phyloP scores from a whole-genome alignment of 2,797 vertebrate species.

The Peromyscus melanophrys region DNA sequence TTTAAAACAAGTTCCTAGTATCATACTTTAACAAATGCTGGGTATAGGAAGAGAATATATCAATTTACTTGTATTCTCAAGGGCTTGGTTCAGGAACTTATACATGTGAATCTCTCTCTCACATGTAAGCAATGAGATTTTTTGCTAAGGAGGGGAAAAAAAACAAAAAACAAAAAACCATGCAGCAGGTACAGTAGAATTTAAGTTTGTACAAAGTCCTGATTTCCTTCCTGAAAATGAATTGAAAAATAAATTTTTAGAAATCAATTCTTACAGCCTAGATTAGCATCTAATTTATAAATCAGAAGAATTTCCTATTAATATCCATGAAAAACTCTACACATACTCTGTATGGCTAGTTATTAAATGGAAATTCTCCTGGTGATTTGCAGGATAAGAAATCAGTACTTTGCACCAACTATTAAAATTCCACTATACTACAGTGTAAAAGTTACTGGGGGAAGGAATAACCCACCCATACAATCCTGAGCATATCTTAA shows the following conservation, averaged over 20 bases:
- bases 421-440: slow-evolving; percentile 18
- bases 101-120: not conserved
- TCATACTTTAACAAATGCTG: not conserved
- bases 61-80: slow-evolving; percentile 47
- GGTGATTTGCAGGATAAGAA: not conserved
- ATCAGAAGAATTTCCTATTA: not conserved
- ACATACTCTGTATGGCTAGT: not conserved
- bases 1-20: not conserved
- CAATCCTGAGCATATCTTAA: not conserved
- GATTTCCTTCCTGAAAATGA: not conserved
- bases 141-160: not conserved
- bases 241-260: not conserved
- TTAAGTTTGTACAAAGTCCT: not conserved
- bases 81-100: slow-evolving; percentile 18
- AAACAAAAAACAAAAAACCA: not conserved
- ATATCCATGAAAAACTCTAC: not conserved
- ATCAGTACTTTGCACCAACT: not conserved
- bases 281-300: not conserved
- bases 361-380: not conserved
- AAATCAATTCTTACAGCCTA: not conserved
- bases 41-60: not conserved
- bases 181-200: not conserved
- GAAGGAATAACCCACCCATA: not conserved
- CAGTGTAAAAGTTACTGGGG: not conserved
- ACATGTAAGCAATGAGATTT: not conserved